These are phyloP conservation scores for Cotesia typhae DNA, from an alignment of 1,140 invertebrate genomes.

Conservation along the genomic window DNA sequence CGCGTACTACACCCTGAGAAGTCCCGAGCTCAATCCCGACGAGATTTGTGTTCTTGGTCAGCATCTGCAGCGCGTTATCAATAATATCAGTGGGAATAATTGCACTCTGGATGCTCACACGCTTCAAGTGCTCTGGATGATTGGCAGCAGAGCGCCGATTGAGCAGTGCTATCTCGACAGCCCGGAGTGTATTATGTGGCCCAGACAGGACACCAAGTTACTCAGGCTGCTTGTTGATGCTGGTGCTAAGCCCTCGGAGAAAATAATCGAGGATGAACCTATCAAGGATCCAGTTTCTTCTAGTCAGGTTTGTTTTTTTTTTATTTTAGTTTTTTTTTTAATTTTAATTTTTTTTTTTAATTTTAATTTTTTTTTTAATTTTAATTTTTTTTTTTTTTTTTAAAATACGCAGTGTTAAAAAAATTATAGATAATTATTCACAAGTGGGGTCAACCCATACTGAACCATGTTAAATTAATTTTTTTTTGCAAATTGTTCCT, in stretches of 20 bases:
- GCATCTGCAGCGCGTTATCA: slow-evolving; percentile 59
- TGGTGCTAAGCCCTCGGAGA: slow-evolving; percentile 69
- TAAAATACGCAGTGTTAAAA: no score
- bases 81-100: slow-evolving; percentile 39
- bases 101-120: slow-evolving; percentile 70
- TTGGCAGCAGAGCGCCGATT: slow-evolving; percentile 72
- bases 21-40: slow-evolving; percentile 64
- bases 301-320: slow-evolving; percentile 60
- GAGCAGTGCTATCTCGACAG: slow-evolving; percentile 71
- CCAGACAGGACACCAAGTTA: slow-evolving; percentile 70
- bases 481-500: no score
- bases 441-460: no score
- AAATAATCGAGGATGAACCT: slow-evolving; percentile 62
- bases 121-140: slow-evolving; percentile 73
- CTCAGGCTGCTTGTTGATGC: slow-evolving; percentile 74
- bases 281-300: slow-evolving; percentile 64
- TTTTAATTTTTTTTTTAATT: background rate
- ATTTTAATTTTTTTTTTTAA: background rate
- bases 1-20: slow-evolving; percentile 79
- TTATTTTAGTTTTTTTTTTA: background rate
- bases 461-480: no score
- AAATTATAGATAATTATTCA: no score
- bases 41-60: slow-evolving; percentile 63
- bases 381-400: no score
- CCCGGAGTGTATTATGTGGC: slow-evolving; percentile 62